Conservation (phyloP, 2,797 vertebrate species). For the Alauda arvensis region DNA sequence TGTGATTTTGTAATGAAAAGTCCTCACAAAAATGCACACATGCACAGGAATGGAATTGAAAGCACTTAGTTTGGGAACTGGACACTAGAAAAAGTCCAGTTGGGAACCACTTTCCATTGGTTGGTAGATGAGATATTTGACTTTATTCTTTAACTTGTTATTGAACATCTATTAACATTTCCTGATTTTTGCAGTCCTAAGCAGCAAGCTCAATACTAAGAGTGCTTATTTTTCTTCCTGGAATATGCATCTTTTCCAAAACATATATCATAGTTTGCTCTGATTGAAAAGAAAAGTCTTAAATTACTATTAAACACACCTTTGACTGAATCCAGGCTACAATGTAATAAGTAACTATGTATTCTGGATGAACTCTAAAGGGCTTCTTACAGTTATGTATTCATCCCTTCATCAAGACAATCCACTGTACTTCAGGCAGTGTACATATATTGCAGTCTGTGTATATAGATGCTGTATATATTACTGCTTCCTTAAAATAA, state of each 20-base stretch:
- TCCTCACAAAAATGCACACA: background rate
- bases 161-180: background rate
- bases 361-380: slow-evolving; percentile 57
- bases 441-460: slow-evolving; percentile 27
- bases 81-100: background rate
- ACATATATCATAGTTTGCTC: background rate
- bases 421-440: slow-evolving; percentile 21
- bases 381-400: slow-evolving; percentile 18
- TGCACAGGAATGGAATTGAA: background rate
- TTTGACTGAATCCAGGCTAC: slow-evolving; percentile 38
- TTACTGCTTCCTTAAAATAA: slow-evolving; percentile 63
- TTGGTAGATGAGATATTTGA: background rate
- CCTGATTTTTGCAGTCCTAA: background rate
- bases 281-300: background rate
- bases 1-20: slow-evolving; percentile 40
- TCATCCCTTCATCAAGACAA: slow-evolving; percentile 17
- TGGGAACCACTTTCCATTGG: background rate
- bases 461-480: slow-evolving; percentile 57
- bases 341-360: background rate
- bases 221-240: background rate
- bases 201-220: background rate
- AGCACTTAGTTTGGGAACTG: background rate
- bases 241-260: background rate
- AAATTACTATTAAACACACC: slow-evolving; percentile 29
- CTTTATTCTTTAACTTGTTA: background rate